Evolutionary conservation across 2,113 vertebrate genomes (phyloP).

Genomic region (Pleuronectes platessa): DNA sequence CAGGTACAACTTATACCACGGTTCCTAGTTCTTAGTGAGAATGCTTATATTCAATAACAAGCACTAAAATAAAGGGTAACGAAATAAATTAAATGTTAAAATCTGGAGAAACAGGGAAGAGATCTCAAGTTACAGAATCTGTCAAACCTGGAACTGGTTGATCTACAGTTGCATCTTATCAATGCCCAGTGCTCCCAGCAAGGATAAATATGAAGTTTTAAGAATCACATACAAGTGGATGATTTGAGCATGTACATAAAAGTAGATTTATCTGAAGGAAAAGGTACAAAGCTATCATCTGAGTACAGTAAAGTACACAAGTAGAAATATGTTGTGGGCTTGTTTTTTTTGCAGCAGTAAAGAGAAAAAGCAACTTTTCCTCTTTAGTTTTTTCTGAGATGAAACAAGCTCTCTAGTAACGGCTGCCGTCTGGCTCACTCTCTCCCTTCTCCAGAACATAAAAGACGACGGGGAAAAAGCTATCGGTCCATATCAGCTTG

Average conservation of each 20-base stretch:
- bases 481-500: slow-evolving; percentile 42
- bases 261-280: background rate
- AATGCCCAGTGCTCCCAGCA: background rate
- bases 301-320: too few relatives aligned
- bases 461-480: background rate
- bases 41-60: too few relatives aligned
- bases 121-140: background rate
- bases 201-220: background rate
- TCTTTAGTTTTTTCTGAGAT: background rate
- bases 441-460: background rate
- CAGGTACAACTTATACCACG: background rate
- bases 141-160: background rate
- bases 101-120: too few relatives aligned
- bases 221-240: background rate
- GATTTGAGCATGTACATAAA: background rate
- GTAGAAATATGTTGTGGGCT: slow-evolving; percentile 20
- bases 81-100: too few relatives aligned
- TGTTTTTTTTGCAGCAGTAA: slow-evolving; percentile 5
- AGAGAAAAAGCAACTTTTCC: background rate
- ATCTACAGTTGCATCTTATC: background rate
- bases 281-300: background rate
- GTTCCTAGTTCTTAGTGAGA: too few relatives aligned
- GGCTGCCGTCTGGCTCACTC: too few relatives aligned
- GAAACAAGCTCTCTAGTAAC: background rate
- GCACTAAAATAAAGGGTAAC: too few relatives aligned